A percentile compares a stretch with the other conserved stretches of the same genome.
These are phyloP conservation scores for Drosophila lacertosa DNA, from an alignment of 1,140 invertebrate species.

Conservation along the genomic window DNA sequence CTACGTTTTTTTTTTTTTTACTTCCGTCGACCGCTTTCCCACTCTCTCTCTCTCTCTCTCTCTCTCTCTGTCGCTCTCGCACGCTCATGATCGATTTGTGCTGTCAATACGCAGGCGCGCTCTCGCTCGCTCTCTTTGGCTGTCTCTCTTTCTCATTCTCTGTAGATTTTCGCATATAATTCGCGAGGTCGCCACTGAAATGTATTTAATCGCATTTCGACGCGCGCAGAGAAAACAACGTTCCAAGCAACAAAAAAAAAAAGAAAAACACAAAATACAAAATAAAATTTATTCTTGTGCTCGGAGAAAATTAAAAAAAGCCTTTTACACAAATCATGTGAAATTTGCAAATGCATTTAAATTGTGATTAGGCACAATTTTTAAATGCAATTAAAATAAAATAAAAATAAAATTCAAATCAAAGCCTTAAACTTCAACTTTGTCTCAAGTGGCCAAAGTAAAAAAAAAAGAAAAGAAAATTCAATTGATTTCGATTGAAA, in stretches of 20 bases:
- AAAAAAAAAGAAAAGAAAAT: conserved; percentile 23
- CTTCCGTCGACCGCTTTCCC: not conserved
- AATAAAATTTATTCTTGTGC: conserved; percentile 17
- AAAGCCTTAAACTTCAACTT: conserved; percentile 35
- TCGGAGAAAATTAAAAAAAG: conserved; percentile 27
- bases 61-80: conserved; percentile 1
- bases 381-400: conserved; percentile 28
- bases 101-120: conserved; percentile 41
- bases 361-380: conserved; percentile 49
- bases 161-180: conserved; percentile 70
- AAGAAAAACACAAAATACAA: not conserved
- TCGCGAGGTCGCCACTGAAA: conserved; percentile 70
- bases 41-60: conserved; percentile 13
- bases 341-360: conserved; percentile 26
- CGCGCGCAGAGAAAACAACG: conserved; percentile 76
- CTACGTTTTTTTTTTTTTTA: conserved; percentile 1
- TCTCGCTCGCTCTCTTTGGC: conserved; percentile 4
- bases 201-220: conserved; percentile 73
- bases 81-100: conserved; percentile 12
- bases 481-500: conserved; percentile 67
- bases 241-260: conserved; percentile 9
- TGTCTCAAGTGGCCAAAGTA: conserved; percentile 10
- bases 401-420: not conserved
- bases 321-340: conserved; percentile 34
- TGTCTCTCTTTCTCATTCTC: conserved; percentile 3